Percentiles rank a stretch among this genome's conserved stretches.
Conservation (phyloP, 2,113 vertebrate genomes). For the Seriola rivoliana region DNA sequence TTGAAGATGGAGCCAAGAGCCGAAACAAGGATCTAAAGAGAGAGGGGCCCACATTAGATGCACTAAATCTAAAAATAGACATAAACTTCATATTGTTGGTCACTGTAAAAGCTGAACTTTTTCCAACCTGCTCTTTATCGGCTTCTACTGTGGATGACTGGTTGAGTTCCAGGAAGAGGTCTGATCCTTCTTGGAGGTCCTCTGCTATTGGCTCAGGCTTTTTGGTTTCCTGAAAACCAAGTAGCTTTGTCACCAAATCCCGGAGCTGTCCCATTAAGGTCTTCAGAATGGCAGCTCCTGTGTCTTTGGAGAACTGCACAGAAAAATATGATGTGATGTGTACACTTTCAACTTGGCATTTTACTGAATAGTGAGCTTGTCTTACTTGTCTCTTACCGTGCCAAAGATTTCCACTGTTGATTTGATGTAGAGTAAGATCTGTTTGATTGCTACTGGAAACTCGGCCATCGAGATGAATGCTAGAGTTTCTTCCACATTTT, state of each 20-base stretch:
- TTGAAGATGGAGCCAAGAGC: constrained; percentile 85
- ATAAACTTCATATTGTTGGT: not conserved
- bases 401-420: constrained; percentile 87
- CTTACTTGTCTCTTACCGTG: constrained; percentile 78
- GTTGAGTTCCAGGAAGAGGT: constrained; percentile 86
- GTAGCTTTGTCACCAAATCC: constrained; percentile 79
- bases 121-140: constrained; percentile 74
- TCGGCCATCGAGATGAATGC: constrained; percentile 68
- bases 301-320: constrained; percentile 76
- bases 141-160: constrained; percentile 27
- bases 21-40: constrained; percentile 84
- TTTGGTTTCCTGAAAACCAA: constrained; percentile 54
- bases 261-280: constrained; percentile 85
- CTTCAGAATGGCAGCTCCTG: constrained; percentile 76
- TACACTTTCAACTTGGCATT: not conserved
- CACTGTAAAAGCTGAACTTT: not conserved
- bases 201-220: constrained; percentile 21
- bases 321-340: not conserved
- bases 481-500: constrained; percentile 74
- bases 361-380: not conserved
- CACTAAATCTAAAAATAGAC: not conserved
- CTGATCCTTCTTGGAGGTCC: constrained; percentile 60
- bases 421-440: constrained; percentile 90
- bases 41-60: not conserved
- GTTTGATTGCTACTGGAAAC: constrained; percentile 83